Evolutionary conservation across 2,797 vertebrate genomes (phyloP), one percentile per base, ranked within the genome.

Genomic region (Sitta carolinensis): DNA sequence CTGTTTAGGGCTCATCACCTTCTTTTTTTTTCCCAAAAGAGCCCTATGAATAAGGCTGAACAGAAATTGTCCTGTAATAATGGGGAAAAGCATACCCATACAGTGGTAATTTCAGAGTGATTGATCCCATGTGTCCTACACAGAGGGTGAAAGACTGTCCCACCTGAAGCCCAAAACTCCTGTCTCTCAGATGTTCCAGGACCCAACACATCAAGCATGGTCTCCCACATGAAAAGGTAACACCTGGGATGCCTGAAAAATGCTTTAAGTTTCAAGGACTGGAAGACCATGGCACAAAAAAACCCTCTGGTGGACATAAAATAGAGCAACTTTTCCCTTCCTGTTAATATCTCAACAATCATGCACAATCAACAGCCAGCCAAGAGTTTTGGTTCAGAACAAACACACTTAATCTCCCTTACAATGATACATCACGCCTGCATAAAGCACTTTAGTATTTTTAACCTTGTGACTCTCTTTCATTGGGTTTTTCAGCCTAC

Each of bases 401-500:
- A 92, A 89, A 69, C 17, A 52, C 45, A 27, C 7, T 84, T 75
- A n/a, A 47, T 77, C 81, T 92, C 23, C 61, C 34, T 87, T 70
- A 68, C 52, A 93, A 84, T 73, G 74, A 45, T n/a, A 30, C 29
- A 92, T 80, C 48, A 70, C 0, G 2, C 54, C 85, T 90, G 57
- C 40, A 54, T 57, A 70, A 87, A 92, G 23, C 48, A 38, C 38
- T 89, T 66, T 20, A 54, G 11, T 96, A 93, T 96, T 96, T 96
- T 96, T 96, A 96, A 89, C 61, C 42, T 51, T 55, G 61, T 74
- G 38, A 82, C 36, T 74, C 67, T 89, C 21, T 45, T 57, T 67
- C 57, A 47, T 10, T 67, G 48, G 20, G 51, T 13, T 95, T 93
- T 89, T 85, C 78, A 95, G 66, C 25, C 86, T 87, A 9, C 73